phyloP scores from a whole-genome alignment of 2,797 vertebrate genomes.

The Dicrostonyx torquatus region DNA sequence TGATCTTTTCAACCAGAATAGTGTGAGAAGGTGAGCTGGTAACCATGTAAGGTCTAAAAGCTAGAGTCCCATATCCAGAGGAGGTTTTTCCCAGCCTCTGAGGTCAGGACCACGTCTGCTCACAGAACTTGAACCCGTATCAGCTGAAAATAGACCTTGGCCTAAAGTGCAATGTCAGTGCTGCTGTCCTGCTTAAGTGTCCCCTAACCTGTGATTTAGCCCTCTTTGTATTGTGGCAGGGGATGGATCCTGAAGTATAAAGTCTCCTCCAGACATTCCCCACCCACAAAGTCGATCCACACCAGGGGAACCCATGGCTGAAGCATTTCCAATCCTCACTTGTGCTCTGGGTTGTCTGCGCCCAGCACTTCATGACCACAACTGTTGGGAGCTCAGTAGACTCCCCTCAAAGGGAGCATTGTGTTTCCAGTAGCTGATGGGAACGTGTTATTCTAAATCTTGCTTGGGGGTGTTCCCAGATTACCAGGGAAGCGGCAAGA shows the following conservation, averaged over 20 bases:
- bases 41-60: neutral
- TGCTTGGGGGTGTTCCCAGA: slow-evolving; percentile 30
- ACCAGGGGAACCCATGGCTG: rapidly evolving
- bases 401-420: slow-evolving; percentile 21
- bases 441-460: neutral
- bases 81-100: neutral
- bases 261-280: neutral
- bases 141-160: neutral
- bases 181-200: neutral
- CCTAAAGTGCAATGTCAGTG: neutral
- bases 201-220: neutral
- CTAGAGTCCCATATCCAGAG: neutral
- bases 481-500: slow-evolving; percentile 53
- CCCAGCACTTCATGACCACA: neutral
- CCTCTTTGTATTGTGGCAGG: too few relatives aligned
- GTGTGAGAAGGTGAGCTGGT: neutral
- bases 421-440: neutral
- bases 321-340: neutral
- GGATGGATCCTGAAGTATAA: neutral
- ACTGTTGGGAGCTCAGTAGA: neutral
- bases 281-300: neutral
- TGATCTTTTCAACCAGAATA: neutral
- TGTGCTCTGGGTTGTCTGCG: neutral
- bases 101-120: neutral
- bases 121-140: neutral